These are phyloP conservation scores for Synergus laeviventris DNA, from an alignment of 2,888 invertebrate genomes.

Conservation along the genomic window DNA sequence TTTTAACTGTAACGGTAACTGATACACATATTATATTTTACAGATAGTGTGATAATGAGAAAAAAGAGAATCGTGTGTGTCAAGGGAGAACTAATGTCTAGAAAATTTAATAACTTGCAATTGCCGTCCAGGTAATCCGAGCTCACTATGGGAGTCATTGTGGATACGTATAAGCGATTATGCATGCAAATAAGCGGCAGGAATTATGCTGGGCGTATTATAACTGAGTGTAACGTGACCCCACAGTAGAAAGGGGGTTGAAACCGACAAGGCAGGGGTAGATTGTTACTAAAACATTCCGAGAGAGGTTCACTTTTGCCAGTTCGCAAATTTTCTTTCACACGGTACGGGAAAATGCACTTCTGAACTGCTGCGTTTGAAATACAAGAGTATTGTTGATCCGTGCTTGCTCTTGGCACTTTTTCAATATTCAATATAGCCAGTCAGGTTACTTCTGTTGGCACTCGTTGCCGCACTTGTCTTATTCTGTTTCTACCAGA, in stretches of 20 bases:
- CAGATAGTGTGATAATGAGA: not conserved
- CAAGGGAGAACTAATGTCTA: not conserved
- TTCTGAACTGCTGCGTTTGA: constrained; percentile 33
- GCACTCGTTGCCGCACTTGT: constrained; percentile 38
- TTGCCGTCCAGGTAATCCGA: constrained; percentile 23
- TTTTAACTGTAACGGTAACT: no score
- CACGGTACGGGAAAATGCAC: constrained; percentile 27
- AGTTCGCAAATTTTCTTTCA: constrained; percentile 11
- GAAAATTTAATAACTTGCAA: constrained; percentile 15
- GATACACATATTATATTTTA: no score
- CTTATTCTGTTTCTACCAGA: constrained; percentile 10
- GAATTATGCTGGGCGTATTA: constrained; percentile 19
- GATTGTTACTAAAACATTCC: constrained; percentile 19
- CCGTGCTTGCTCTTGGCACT: constrained; percentile 27
- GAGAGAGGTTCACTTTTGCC: constrained; percentile 17
- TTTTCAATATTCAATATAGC: constrained; percentile 37
- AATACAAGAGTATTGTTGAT: constrained; percentile 27
- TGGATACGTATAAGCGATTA: constrained; percentile 18
- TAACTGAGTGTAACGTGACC: constrained; percentile 29
- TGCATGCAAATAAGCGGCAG: constrained; percentile 22
- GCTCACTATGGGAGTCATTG: constrained; percentile 23
- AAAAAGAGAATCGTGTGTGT: not conserved
- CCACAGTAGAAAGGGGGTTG: not conserved
- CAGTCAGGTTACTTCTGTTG: constrained; percentile 40
- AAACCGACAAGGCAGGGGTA: not conserved